phyloP scores from a whole-genome alignment of 2,797 vertebrate species.

The Acipenser transmontanus region DNA sequence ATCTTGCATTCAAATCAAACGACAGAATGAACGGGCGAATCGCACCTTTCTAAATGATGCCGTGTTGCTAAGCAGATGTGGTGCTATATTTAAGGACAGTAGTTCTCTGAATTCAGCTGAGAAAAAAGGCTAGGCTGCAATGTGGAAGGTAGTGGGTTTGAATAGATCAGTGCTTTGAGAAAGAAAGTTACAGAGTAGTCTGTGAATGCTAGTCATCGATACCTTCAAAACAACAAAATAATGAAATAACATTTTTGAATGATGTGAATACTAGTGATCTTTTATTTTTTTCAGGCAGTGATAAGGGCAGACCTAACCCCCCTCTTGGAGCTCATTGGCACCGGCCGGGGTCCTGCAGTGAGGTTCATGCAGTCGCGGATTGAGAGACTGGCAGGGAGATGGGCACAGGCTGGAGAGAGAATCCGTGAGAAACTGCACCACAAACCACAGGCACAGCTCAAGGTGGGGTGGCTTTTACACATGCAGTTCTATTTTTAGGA shows the following conservation, averaged over 20 bases:
- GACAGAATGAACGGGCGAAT: no score
- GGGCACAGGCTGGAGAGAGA: conserved; percentile 41
- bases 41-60: no score
- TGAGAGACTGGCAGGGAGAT: conserved; percentile 46
- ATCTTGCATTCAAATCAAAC: no score
- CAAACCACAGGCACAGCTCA: conserved; percentile 34
- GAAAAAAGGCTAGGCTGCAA: no score
- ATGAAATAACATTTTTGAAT: not conserved
- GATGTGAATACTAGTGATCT: not conserved
- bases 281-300: conserved; percentile 33
- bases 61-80: no score
- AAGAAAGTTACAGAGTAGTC: no score
- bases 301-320: conserved; percentile 35
- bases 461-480: conserved; percentile 28
- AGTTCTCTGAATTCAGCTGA: no score
- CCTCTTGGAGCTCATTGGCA: conserved; percentile 37
- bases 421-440: conserved; percentile 33
- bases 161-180: no score
- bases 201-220: no score
- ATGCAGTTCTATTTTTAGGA: no score
- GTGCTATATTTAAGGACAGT: no score
- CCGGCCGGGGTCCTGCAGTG: conserved; percentile 40
- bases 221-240: not conserved
- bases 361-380: conserved; percentile 52
- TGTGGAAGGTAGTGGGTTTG: no score